Base-by-base conservation (phyloP, 2,797 vertebrate species). In the Salmo trutta region DNA sequence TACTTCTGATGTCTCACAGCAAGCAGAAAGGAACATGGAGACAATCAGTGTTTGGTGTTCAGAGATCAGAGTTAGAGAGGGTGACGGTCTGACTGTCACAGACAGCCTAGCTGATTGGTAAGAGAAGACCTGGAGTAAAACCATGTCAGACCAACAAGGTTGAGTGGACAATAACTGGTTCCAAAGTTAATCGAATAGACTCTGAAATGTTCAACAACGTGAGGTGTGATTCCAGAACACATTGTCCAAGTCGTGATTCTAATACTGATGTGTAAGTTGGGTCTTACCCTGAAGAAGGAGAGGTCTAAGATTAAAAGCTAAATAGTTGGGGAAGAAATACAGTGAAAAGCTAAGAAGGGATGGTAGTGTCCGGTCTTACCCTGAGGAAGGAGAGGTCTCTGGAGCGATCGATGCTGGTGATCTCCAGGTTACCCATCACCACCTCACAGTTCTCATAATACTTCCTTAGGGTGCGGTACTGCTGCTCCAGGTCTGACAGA, bases 361-460 rank as follows among this genome's bases (percentile, higher is more conserved):
- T 72, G 31, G 1, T n/a, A 62, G 56, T 16, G 27, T 64, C 27
- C 21, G 21, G 29, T 52, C 92, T 91, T 94, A 99, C 97, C 93
- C 95, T 91, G 76, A 99, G 94, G 87, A 99, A 99, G 84, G 96
- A 97, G 85, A 99, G 97, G 91, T 99, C 95, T 27, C 96, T 92
- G 86, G 96, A 97, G 89, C 95, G 97, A 88, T 97, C 97, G 0
- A 99, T 99, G 94, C 96, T 98, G 81, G 98, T 99, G 91, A 99
- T 99, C 92, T 99, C 98, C 80, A 99, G 94, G 94, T 99, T 99
- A 70, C 98, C 98, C 98, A 99, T 99, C 56, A 99, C 97, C 0
- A 99, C 97, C 88, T 99, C 97, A 0, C 98, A 99, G 93, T 97
- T 98, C 86, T 98, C 97, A 77, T 99, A 99, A 93, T 97, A 98